Conservation (phyloP, 2,888 invertebrate species). For the Drosophila mimetica region DNA sequence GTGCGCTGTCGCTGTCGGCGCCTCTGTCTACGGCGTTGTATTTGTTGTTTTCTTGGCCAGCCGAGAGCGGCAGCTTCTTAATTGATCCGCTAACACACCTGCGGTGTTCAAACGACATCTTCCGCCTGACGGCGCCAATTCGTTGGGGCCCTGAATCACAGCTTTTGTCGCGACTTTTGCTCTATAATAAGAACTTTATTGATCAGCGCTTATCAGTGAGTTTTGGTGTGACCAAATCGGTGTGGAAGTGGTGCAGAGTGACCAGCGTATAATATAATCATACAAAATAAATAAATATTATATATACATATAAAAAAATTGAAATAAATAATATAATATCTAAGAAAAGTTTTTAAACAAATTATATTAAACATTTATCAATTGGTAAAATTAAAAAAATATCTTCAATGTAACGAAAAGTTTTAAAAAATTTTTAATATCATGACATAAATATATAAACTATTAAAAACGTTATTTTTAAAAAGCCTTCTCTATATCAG, state of each 20-base stretch:
- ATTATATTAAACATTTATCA: no score
- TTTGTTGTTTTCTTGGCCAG: slow-evolving; percentile 5
- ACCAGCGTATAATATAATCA: not conserved
- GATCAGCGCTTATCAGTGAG: slow-evolving; percentile 3
- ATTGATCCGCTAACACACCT: slow-evolving; percentile 23
- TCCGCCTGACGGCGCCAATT: slow-evolving; percentile 6
- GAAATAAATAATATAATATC: no score
- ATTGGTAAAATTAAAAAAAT: no score
- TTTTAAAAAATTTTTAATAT: no score
- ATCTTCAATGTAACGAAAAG: no score
- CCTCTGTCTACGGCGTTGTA: not conserved
- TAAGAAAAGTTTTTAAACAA: no score
- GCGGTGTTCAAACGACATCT: slow-evolving; percentile 12
- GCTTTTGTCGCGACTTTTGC: slow-evolving; percentile 6
- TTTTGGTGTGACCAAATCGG: not conserved
- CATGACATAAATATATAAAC: no score
- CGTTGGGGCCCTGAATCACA: slow-evolving; percentile 23
- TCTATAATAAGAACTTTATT: slow-evolving; percentile 2
- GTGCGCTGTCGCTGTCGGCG: slow-evolving; percentile 6
- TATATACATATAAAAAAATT: no score
- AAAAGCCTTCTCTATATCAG: no score
- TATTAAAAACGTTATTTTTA: not conserved
- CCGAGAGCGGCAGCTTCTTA: slow-evolving; percentile 17
- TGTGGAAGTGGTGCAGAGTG: not conserved
- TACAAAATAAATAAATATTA: not conserved